phyloP scores from a whole-genome alignment of 2,888 invertebrate species.

The Agonopterix arenella region DNA sequence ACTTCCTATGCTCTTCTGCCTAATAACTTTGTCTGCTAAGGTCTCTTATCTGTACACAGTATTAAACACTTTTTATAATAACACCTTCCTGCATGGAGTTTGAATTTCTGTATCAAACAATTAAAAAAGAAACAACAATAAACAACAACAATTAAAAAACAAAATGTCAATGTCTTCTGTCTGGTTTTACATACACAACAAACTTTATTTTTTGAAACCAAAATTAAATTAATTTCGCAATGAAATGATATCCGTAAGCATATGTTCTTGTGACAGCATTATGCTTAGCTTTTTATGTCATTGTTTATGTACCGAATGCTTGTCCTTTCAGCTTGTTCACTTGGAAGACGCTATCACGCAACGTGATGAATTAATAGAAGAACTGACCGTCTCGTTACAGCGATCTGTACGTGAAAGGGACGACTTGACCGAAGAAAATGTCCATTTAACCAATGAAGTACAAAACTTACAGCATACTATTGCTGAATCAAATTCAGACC shows the following conservation, averaged over 20 bases:
- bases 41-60: too few relatives aligned
- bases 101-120: background rate
- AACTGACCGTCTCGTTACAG: conserved; percentile 83
- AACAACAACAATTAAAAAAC: background rate
- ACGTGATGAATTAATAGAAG: conserved; percentile 83
- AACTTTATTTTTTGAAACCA: background rate
- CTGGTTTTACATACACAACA: background rate
- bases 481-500: conserved; percentile 49
- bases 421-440: conserved; percentile 77
- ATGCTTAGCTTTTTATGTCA: conserved; percentile 15
- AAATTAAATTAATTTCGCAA: conserved; percentile 6
- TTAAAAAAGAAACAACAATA: background rate
- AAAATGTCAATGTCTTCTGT: background rate
- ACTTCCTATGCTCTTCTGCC: too few relatives aligned
- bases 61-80: too few relatives aligned
- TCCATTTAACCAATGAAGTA: conserved; percentile 78
- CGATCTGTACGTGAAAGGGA: conserved; percentile 79
- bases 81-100: too few relatives aligned
- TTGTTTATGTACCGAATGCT: conserved; percentile 33
- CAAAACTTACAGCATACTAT: conserved; percentile 60
- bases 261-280: background rate
- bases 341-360: conserved; percentile 82
- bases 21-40: too few relatives aligned
- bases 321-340: conserved; percentile 83
- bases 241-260: conserved; percentile 11